Evolutionary conservation across 2,888 invertebrate genomes (phyloP), one percentile per base, ranked within the genome.

Genomic region (Morpho achilles): DNA sequence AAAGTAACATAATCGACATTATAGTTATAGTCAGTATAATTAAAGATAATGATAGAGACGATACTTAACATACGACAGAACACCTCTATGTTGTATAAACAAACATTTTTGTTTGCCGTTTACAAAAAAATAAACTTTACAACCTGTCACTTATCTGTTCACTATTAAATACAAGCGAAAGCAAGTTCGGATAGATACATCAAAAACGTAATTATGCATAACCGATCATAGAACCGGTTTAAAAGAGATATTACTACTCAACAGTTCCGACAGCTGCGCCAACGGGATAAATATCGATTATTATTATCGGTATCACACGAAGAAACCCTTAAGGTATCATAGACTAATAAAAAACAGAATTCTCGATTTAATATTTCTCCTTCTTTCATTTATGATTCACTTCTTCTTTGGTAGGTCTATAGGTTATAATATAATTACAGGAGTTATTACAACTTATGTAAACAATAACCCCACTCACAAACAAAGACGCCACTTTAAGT

Each of bases 171-270:
- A 45, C 52, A 52, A 52, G 52, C 52, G 52, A 45, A 39, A 52
- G 52, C 52, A 45, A 42, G 44, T 52, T 52, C 8, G 39, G 16
- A 52, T 52, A 52, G 52, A 52, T 52, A 52, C 52, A 52, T 52
- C 52, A 52, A 52, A 52, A 45, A 45, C 52, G 52, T 52, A 52
- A 52, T 52, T 52, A 52, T 52, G 52, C 52, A 52, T 52, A 52
- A 52, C 52, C 16, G 52, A 52, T 52, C 52, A 44, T 45, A 45
- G 23, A 23, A 52, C 52, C 52, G 44, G 52, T 52, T 52, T 16
- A 39, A 52, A 8, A 52, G 52, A 52, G 52, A 52, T 32, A 22
- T 52, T 44, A 44, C 16, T 43, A 32, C 32, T 43, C 51, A 9
- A n/a, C 3, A n/a, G 51, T 52, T 52, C 51, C 51, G 51, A 52